Evolutionary conservation across 1,140 invertebrate species (phyloP).

Genomic region (Arion vulgaris): DNA sequence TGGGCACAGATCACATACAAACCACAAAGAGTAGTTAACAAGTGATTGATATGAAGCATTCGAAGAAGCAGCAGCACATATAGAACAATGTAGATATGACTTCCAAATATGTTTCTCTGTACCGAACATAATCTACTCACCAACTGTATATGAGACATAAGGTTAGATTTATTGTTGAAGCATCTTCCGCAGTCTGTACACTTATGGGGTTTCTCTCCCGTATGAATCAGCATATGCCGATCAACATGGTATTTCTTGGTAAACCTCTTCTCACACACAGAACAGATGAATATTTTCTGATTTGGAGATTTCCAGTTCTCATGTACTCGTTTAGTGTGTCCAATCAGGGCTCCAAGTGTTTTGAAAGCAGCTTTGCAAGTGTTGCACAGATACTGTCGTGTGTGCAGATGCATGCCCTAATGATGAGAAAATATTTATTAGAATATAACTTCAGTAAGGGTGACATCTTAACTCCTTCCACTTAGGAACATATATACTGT

Average conservation of each 20-base stretch:
- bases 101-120: no score
- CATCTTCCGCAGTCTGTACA: conserved; percentile 67
- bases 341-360: conserved; percentile 68
- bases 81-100: no score
- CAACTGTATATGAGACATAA: conserved; percentile 69
- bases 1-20: no score
- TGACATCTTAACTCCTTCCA: no score
- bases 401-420: conserved; percentile 67
- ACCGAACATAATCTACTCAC: conserved; percentile 40
- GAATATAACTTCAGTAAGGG: no score
- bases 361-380: conserved; percentile 69
- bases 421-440: neutral
- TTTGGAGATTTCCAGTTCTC: conserved; percentile 69
- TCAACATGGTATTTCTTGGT: conserved; percentile 71
- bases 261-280: conserved; percentile 68
- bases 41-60: no score
- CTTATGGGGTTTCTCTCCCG: conserved; percentile 68
- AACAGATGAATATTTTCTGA: conserved; percentile 70
- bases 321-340: conserved; percentile 68
- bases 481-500: no score
- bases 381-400: conserved; percentile 66
- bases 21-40: no score
- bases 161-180: conserved; percentile 70
- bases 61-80: no score
- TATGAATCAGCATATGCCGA: conserved; percentile 69